Conservation (phyloP, 2,888 invertebrate species). For the Drepanosiphum platanoidis region DNA sequence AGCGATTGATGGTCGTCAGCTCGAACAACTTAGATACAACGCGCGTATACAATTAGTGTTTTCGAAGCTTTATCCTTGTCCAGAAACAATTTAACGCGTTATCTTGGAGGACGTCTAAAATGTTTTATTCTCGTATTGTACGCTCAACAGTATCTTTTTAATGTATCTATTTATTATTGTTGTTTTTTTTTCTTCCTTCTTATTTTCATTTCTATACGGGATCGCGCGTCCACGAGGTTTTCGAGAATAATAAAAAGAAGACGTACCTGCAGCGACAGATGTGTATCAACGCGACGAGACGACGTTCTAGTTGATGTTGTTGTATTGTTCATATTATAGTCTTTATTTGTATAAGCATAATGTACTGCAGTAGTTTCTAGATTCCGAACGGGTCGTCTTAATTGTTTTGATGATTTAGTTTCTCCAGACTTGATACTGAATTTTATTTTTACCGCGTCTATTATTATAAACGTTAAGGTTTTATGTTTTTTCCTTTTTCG, state of each 20-base stretch:
- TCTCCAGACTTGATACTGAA: too few relatives aligned
- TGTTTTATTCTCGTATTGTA: not conserved
- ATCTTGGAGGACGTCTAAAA: not conserved
- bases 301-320: too few relatives aligned
- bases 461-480: too few relatives aligned
- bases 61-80: not conserved
- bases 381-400: too few relatives aligned
- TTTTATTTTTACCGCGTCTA: too few relatives aligned
- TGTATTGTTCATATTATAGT: too few relatives aligned
- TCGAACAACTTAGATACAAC: not conserved
- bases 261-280: not conserved
- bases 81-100: not conserved
- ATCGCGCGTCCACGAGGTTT: not conserved
- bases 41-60: conserved; percentile 1
- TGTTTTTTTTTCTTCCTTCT: too few relatives aligned
- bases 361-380: too few relatives aligned
- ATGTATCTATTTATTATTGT: not conserved
- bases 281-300: not conserved
- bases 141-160: not conserved
- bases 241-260: not conserved
- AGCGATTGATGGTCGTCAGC: conserved; percentile 27
- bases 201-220: too few relatives aligned
- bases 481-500: too few relatives aligned
- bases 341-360: too few relatives aligned
- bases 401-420: too few relatives aligned